phyloP scores from a whole-genome alignment of 2,797 vertebrate genomes.

The Labeo calbasu region DNA sequence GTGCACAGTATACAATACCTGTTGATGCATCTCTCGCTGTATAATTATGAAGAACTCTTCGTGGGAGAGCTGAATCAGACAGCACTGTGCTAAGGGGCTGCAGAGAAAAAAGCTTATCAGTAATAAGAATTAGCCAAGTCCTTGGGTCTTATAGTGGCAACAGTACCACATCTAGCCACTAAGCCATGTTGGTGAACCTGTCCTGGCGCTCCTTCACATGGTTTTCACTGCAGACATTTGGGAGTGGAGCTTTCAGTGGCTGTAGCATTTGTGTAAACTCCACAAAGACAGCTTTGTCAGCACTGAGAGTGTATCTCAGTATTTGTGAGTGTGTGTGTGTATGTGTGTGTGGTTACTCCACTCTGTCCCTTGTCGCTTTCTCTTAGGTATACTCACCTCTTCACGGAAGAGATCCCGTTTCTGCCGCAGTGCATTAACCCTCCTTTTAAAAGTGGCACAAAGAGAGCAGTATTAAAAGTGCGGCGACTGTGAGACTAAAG shows the following conservation, averaged over 20 bases:
- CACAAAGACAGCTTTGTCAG: conserved; percentile 83
- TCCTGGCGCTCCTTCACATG: conserved; percentile 48
- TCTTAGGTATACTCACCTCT: conserved; percentile 94
- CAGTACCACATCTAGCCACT: conserved; percentile 34
- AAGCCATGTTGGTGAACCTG: conserved; percentile 53
- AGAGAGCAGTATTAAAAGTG: conserved; percentile 82
- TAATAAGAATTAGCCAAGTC: conserved; percentile 19
- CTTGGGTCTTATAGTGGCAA: not conserved
- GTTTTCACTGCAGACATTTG: conserved; percentile 48
- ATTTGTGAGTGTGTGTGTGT: conserved; percentile 66
- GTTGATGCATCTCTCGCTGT: conserved; percentile 81
- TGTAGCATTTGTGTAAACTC: conserved; percentile 58
- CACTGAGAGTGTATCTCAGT: conserved; percentile 74
- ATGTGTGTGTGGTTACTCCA: conserved; percentile 74
- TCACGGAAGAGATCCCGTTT: conserved; percentile 97
- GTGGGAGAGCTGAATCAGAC: conserved; percentile 75
- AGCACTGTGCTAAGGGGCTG: conserved; percentile 77
- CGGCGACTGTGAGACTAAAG: conserved; percentile 67
- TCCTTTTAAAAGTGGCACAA: conserved; percentile 88
- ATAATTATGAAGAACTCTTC: conserved; percentile 80
- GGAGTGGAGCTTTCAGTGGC: conserved; percentile 53
- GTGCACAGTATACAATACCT: conserved; percentile 64
- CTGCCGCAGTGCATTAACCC: conserved; percentile 94
- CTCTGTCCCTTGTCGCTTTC: conserved; percentile 76
- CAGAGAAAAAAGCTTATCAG: conserved; percentile 31